Evolutionary conservation across 2,113 vertebrate species (phyloP).

Genomic region (Lipophrys pholis): DNA sequence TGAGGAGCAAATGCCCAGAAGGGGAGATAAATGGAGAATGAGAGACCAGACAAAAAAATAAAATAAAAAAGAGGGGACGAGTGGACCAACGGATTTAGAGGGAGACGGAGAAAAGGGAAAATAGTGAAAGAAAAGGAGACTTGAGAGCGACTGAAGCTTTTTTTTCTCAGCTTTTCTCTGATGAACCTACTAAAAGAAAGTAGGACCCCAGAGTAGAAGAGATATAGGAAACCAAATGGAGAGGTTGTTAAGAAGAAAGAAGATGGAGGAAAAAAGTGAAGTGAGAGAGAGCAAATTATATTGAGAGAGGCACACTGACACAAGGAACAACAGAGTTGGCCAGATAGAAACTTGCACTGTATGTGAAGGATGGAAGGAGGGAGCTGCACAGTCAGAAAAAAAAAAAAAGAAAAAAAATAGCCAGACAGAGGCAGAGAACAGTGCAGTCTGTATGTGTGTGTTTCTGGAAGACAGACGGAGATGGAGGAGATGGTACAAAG

Average conservation of each 20-base stretch:
- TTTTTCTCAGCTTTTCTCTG: constrained; percentile 25
- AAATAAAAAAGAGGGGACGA: constrained; percentile 26
- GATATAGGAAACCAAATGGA: constrained; percentile 43
- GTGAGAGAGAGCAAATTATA: constrained; percentile 40
- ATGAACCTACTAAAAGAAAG: constrained; percentile 59
- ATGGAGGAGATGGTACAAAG: constrained; percentile 46
- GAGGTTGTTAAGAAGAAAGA: constrained; percentile 41
- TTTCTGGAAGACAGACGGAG: constrained; percentile 39
- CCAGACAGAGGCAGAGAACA: constrained; percentile 55
- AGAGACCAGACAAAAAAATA: constrained; percentile 19
- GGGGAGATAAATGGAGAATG: constrained; percentile 35
- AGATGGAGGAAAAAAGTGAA: constrained; percentile 18
- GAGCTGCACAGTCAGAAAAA: constrained; percentile 36
- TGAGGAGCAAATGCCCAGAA: constrained; percentile 43
- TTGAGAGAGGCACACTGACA: constrained; percentile 33
- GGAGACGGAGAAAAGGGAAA: constrained; percentile 36
- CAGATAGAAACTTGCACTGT: constrained; percentile 34
- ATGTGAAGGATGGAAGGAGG: constrained; percentile 26
- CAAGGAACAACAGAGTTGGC: constrained; percentile 30
- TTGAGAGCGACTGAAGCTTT: constrained; percentile 9
- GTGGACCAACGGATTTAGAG: constrained; percentile 31
- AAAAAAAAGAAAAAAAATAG: constrained; percentile 45
- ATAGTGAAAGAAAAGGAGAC: constrained; percentile 30
- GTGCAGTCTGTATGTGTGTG: constrained; percentile 47
- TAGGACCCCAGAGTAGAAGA: constrained; percentile 47